Base-by-base conservation (phyloP, 2,113 vertebrate genomes). In the Galeopterus variegatus region DNA sequence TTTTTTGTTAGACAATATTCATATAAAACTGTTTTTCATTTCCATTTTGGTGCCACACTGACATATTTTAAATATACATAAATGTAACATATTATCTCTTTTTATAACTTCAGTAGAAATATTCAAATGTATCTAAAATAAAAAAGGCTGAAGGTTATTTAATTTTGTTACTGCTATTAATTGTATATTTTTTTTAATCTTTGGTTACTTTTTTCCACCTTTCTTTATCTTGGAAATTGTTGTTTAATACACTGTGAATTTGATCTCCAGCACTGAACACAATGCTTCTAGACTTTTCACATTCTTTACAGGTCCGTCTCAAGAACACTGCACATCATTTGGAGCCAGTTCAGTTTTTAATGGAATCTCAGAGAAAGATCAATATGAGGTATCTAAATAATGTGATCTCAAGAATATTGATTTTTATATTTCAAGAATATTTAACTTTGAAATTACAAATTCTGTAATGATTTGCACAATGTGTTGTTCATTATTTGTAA, bases 301-400 rank as follows among this genome's bases (percentile, higher is more conserved):
- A 70, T 0, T 10, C 21, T 92, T 84, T 65, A 56, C 4, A 77
- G 62, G 33, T 26, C n/a, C 18, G 11, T 3, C 36, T 97, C 33
- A 80, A 92, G n/a, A 92, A 94, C 72, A 94, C 48, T 24, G 18
- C 41, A 73, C 56, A 52, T 88, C 12, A 60, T 23, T 88, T 88
- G 64, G 56, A 84, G 12, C 62, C 19, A 56, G 2, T 65, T 88
- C 48, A 73, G 21, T 77, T 88, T 15, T 77, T 79, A 72, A 58
- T 45, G 11, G 56, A 33, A 83, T 88, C 69, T 73, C 56, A 67
- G 19, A 54, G 21, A 58, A 23, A 41, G 31, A 41, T 9, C 64
- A 23, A 36, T 18, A 36, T 54, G 72, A 85, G 73, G n/a, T 86
- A 33, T 19, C 28, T 52, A 33, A 23, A 24, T 73, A 79, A 67